Percentiles rank a stretch among this genome's conserved stretches.
phyloP scores from a whole-genome alignment of 2,888 invertebrate species.

The Prosopocoilus inquinatus region DNA sequence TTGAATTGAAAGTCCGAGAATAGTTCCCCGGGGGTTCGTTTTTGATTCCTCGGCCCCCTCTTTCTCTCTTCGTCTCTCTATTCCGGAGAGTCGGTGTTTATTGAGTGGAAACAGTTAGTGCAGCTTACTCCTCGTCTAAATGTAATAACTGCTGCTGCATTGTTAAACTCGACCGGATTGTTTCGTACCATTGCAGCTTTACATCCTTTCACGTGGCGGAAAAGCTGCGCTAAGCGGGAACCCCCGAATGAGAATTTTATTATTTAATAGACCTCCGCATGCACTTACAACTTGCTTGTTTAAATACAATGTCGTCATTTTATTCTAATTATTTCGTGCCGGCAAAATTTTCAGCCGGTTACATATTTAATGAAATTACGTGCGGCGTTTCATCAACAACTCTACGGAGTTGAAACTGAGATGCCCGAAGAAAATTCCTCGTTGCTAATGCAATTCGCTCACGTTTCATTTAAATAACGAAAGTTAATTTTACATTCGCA shows the following conservation, averaged over 20 bases:
- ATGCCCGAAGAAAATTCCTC: no score
- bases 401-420: no score
- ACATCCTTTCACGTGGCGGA: not conserved
- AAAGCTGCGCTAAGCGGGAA: not conserved
- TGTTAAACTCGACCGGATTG: slow-evolving; percentile 16
- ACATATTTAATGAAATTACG: no score
- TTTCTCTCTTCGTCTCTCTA: not conserved
- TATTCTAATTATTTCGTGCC: no score
- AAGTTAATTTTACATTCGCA: no score
- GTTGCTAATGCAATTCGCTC: no score
- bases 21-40: not conserved
- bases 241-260: slow-evolving; percentile 1
- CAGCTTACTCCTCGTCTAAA: slow-evolving; percentile 10
- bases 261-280: not conserved
- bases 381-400: no score
- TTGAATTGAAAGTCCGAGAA: slow-evolving; percentile 5
- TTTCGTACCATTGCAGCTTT: slow-evolving; percentile 9
- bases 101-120: slow-evolving; percentile 18
- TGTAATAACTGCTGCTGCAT: slow-evolving; percentile 17
- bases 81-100: slow-evolving; percentile 9
- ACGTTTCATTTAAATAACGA: no score
- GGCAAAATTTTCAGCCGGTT: no score
- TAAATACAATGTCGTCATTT: no score
- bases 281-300: not conserved
- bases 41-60: slow-evolving; percentile 10